These are phyloP conservation scores for Bathynomus jamesi DNA, from an alignment of 1,140 invertebrate species.

Conservation along the genomic window DNA sequence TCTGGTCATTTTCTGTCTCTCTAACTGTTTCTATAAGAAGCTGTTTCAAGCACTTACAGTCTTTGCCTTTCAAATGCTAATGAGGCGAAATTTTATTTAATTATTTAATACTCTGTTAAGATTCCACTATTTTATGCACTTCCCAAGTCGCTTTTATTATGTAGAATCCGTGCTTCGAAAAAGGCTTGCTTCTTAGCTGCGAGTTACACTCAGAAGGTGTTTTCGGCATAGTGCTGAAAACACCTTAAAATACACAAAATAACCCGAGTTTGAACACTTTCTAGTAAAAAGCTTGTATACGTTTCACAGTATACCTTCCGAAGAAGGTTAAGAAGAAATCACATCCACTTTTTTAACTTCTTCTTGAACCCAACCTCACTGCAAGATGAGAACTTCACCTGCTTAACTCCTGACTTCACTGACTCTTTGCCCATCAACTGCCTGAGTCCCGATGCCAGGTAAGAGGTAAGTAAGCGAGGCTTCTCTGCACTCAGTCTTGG, in stretches of 20 bases:
- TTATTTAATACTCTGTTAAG: neutral
- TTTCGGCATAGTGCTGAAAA: slow-evolving; percentile 1
- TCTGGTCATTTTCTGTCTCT: neutral
- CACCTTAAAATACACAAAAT: neutral
- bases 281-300: neutral
- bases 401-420: neutral
- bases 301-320: too few species aligned
- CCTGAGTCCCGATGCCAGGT: neutral
- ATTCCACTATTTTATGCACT: neutral
- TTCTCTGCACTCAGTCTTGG: neutral
- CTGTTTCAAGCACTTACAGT: neutral
- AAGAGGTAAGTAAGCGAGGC: neutral
- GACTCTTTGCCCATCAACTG: neutral
- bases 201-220: neutral
- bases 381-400: neutral
- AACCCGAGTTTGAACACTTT: neutral
- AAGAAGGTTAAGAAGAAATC: too few species aligned
- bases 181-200: neutral
- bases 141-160: neutral
- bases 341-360: neutral
- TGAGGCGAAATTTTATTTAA: neutral
- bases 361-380: neutral
- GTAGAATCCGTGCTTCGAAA: neutral
- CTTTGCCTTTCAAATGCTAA: neutral
- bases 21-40: neutral